Conservation (phyloP, 2,888 invertebrate genomes). For the Pegoplata infirma region DNA sequence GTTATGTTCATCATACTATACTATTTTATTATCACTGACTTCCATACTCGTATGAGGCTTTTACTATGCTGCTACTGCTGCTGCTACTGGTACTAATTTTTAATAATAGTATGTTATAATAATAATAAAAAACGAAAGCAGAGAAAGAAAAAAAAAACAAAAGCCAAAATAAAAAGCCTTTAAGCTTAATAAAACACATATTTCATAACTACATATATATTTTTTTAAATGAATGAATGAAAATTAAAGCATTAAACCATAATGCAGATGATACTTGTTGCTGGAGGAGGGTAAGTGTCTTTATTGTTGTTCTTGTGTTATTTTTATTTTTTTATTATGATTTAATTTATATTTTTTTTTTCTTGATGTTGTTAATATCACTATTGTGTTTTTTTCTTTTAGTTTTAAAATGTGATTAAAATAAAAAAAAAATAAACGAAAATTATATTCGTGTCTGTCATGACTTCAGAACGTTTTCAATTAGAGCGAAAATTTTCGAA, state of each 20-base stretch:
- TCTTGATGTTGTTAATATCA: too few species aligned
- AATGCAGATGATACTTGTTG: conserved; percentile 79
- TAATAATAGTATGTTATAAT: conserved; percentile 21
- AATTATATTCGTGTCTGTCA: too few species aligned
- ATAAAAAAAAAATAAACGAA: too few species aligned
- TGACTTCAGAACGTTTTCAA: too few species aligned
- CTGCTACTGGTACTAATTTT: conserved; percentile 43
- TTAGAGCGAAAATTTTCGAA: too few species aligned
- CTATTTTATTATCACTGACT: conserved; percentile 30
- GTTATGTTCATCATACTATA: conserved; percentile 16
- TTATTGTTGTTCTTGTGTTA: conserved; percentile 23
- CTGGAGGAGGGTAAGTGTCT: conserved; percentile 78
- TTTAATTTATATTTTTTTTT: too few species aligned
- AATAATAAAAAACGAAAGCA: conserved; percentile 24
- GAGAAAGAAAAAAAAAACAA: conserved; percentile 11
- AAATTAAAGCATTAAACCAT: conserved; percentile 63
- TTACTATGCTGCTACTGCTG: too few species aligned
- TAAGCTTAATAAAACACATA: conserved; percentile 42
- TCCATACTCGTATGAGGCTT: conserved; percentile 14
- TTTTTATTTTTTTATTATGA: too few species aligned
- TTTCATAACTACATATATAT: too few species aligned
- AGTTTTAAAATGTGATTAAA: not conserved
- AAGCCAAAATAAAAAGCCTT: conserved; percentile 32
- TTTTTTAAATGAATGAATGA: conserved; percentile 47
- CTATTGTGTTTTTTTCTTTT: conserved; percentile 15